A percentile compares a stretch with the other conserved stretches of the same genome.
Evolutionary conservation across 2,113 vertebrate species (phyloP).

Genomic region (Gobiocypris rarus): DNA sequence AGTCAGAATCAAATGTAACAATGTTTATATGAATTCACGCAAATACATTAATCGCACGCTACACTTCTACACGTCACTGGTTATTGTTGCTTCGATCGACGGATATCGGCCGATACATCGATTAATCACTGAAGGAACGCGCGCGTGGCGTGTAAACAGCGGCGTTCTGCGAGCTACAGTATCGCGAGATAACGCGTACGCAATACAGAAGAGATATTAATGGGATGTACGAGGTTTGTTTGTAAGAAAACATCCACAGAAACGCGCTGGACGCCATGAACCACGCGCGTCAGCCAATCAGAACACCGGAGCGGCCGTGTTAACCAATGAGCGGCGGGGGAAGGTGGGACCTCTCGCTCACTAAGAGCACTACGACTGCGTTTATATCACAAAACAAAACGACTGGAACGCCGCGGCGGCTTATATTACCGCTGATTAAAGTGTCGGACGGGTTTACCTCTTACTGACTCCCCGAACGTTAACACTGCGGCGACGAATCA

Average conservation of each 20-base stretch:
- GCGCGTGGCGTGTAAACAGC: background rate
- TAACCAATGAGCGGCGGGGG: background rate
- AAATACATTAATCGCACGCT: no score
- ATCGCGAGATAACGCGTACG: background rate
- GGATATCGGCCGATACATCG: background rate
- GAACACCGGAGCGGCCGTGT: background rate
- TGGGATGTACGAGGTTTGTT: background rate
- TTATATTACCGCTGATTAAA: background rate
- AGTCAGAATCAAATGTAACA: no score
- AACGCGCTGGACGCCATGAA: background rate
- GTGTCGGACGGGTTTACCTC: constrained; percentile 59
- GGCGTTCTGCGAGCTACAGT: background rate
- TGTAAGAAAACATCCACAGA: background rate
- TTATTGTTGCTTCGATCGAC: background rate
- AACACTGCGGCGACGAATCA: constrained; percentile 90
- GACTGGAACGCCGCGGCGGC: background rate
- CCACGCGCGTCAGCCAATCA: constrained; percentile 11
- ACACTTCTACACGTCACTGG: no score
- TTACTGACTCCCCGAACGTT: constrained; percentile 72
- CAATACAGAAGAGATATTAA: accelerated
- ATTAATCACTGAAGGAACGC: background rate
- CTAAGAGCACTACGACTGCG: background rate
- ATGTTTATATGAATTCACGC: no score
- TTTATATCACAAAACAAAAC: background rate
- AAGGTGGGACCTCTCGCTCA: background rate